These are phyloP conservation scores for Atlantisia rogersi DNA, from an alignment of 2,113 vertebrate species.

Conservation along the genomic window DNA sequence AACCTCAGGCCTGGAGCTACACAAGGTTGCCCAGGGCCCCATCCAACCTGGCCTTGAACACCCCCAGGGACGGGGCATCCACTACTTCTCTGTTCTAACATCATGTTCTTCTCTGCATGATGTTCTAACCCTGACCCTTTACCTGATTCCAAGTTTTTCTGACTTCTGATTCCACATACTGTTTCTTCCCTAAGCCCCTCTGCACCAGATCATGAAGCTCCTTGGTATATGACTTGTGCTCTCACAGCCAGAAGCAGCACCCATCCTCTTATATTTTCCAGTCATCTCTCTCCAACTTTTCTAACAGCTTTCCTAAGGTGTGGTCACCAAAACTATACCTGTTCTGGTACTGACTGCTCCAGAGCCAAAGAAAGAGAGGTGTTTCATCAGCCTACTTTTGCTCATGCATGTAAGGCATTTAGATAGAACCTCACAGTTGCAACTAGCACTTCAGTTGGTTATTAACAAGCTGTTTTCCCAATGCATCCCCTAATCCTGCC, in stretches of 20 bases:
- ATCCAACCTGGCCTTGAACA: too few relatives aligned
- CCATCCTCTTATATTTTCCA: neutral
- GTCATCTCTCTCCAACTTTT: neutral
- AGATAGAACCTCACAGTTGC: neutral
- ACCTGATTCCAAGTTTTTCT: neutral
- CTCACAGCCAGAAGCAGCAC: neutral
- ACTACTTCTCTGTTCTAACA: too few relatives aligned
- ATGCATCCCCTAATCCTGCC: neutral
- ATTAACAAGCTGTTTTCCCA: neutral
- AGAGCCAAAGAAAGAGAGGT: neutral
- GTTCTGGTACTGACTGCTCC: neutral
- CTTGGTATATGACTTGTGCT: neutral
- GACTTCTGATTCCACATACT: neutral
- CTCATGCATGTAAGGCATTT: neutral
- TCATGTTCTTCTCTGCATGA: too few relatives aligned
- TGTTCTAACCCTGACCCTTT: neutral
- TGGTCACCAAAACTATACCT: neutral
- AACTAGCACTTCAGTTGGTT: neutral
- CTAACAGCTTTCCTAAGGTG: neutral
- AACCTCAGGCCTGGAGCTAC: too few relatives aligned
- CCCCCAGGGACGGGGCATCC: too few relatives aligned
- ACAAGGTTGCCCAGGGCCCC: too few relatives aligned
- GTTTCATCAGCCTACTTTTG: neutral
- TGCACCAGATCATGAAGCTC: neutral
- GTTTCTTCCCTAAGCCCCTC: neutral